Evolutionary conservation across 2,797 vertebrate species (phyloP).

Genomic region (Novumbra hubbsi): DNA sequence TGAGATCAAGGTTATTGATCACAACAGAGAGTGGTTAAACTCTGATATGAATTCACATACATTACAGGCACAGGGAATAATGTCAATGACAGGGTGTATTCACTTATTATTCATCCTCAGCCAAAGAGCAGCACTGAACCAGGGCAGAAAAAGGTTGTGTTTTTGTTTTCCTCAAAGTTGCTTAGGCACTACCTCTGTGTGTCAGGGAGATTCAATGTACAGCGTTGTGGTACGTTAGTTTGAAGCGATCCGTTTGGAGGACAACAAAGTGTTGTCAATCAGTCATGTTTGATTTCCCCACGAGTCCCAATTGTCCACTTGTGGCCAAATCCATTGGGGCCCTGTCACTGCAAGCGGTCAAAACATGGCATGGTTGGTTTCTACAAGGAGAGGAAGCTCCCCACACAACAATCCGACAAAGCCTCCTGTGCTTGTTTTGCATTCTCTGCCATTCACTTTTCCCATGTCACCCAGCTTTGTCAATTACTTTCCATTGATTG

Average conservation of each 20-base stretch:
- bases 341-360: too few species aligned
- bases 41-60: background rate
- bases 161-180: background rate
- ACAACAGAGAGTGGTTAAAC: background rate
- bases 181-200: background rate
- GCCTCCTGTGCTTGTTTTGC: too few species aligned
- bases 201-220: background rate
- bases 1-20: background rate
- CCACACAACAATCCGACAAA: too few species aligned
- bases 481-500: too few species aligned
- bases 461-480: too few species aligned
- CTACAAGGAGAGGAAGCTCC: too few species aligned
- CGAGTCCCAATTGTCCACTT: too few species aligned
- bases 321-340: too few species aligned
- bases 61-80: background rate
- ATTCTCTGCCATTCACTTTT: too few species aligned
- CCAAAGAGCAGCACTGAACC: background rate
- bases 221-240: background rate
- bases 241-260: background rate
- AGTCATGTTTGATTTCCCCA: too few species aligned
- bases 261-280: background rate
- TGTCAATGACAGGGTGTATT: background rate
- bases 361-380: too few species aligned
- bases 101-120: background rate
- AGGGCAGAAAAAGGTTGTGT: background rate